Evolutionary conservation across 2,888 invertebrate species (phyloP), one percentile per base, ranked within the genome.

Genomic region (Chrysolina americana): DNA sequence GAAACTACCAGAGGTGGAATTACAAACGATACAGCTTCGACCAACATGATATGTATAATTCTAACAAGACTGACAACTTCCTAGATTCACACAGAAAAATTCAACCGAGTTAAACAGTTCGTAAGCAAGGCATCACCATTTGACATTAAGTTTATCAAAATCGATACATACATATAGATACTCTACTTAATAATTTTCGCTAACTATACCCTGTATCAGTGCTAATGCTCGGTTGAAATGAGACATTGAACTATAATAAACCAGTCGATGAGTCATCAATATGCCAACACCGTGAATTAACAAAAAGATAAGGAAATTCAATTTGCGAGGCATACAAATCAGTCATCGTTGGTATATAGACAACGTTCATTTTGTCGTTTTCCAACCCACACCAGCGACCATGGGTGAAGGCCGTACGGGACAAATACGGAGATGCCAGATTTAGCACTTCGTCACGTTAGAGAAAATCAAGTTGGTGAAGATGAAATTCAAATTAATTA

Each of bases 281-380:
- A 71, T 71, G 71, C 69, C 75, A 71, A 59, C 70, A 56, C 41
- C 68, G 41, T 70, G 72, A 65, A 75, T 68, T 74, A 68, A 70
- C 53, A 9, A 53, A 53, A 68, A 70, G 68, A 64, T 74, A 70
- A 74, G 70, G 70, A 75, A 73, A 73, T 56, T 68, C 73, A 73
- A 74, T 74, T 77, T 70, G 71, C 70, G 70, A 70, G 65, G 65
- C 72, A 73, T 70, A 73, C 74, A 77, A 73, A 76, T 73, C 72
- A 74, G 73, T 72, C 74, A 74, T 71, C 70, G 47, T 73, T 71
- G 68, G 64, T 50, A 50, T 70, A 70, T 53, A 62, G 65, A 71
- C 48, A 71, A 59, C 41, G 63, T 64, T 21, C 15, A 41, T 65
- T 44, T 65, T 59, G 65, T 68, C 44, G 41, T 65, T 48, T 28